Evolutionary conservation across 2,888 invertebrate species (phyloP).

Genomic region (Neocrepidodera transversa): DNA sequence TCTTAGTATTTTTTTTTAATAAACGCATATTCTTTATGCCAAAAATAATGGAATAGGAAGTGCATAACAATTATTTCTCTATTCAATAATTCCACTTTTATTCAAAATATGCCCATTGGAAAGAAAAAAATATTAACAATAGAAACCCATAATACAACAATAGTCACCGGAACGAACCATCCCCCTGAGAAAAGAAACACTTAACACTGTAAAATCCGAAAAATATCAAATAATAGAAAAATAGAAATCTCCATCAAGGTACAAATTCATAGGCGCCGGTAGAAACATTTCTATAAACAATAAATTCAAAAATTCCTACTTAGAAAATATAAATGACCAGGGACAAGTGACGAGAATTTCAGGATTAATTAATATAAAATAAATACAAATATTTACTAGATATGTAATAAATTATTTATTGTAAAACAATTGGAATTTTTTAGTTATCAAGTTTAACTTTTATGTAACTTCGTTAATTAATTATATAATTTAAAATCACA

Average conservation of each 20-base stretch:
- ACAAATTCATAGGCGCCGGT: background rate
- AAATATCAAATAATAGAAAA: conserved; percentile 31
- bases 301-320: no score
- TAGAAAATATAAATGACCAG: no score
- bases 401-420: no score
- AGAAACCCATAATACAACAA: conserved; percentile 25
- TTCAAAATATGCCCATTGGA: conserved; percentile 1
- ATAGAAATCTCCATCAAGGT: conserved; percentile 23
- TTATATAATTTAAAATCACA: no score
- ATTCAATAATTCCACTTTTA: conserved; percentile 1
- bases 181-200: conserved; percentile 32
- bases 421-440: no score
- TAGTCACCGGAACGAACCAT: conserved; percentile 31
- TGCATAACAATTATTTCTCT: background rate
- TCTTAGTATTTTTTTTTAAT: no score
- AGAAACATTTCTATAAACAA: background rate
- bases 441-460: no score
- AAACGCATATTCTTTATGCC: background rate
- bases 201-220: conserved; percentile 32
- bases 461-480: no score
- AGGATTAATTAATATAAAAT: no score
- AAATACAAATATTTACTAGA: no score
- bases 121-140: conserved; percentile 19
- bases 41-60: background rate
- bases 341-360: no score